These are phyloP conservation scores for Nymphalis io DNA, from an alignment of 1,140 invertebrate species.

Conservation along the genomic window DNA sequence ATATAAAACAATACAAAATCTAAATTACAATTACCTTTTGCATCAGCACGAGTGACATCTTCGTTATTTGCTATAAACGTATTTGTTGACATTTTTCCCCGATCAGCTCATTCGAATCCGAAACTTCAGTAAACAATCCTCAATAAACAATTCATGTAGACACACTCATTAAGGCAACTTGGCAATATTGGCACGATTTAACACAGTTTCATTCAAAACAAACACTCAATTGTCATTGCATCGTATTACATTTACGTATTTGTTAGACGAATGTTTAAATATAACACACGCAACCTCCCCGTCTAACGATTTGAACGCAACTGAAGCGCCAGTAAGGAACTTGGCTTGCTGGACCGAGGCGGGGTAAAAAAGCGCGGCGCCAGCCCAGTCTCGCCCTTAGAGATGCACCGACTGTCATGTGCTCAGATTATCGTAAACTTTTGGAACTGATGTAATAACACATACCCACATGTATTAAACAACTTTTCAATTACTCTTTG, in stretches of 20 bases:
- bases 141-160: conserved; percentile 30
- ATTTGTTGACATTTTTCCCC: conserved; percentile 64
- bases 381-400: conserved; percentile 76
- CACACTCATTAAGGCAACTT: conserved; percentile 41
- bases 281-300: conserved; percentile 36
- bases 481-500: neutral
- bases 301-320: conserved; percentile 46
- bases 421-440: conserved; percentile 22
- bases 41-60: conserved; percentile 49
- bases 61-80: conserved; percentile 50
- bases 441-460: neutral
- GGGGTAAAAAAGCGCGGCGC: conserved; percentile 77
- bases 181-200: conserved; percentile 56
- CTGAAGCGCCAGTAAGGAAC: conserved; percentile 54
- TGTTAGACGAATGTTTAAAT: neutral
- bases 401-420: conserved; percentile 51
- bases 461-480: neutral
- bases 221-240: conserved; percentile 57
- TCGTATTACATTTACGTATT: conserved; percentile 45
- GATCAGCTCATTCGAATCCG: conserved; percentile 54
- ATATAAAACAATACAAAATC: neutral
- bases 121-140: conserved; percentile 42
- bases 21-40: conserved; percentile 57
- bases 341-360: conserved; percentile 53
- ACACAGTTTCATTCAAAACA: conserved; percentile 59